phyloP scores from a whole-genome alignment of 1,140 invertebrate species.

The Ostrea edulis region DNA sequence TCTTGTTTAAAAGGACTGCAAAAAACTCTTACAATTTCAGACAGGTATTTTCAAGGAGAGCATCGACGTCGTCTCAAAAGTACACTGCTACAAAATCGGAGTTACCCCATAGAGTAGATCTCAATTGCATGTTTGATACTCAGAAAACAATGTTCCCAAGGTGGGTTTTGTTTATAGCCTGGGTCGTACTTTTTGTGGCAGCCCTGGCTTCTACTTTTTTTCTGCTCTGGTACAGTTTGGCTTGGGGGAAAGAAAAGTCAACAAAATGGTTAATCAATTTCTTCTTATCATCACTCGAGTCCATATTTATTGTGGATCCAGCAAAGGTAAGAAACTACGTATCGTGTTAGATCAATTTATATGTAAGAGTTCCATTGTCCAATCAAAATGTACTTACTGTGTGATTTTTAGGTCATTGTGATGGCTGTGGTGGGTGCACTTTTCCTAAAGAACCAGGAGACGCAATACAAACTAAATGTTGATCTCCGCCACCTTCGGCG shows the following conservation, averaged over 20 bases:
- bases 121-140: not conserved
- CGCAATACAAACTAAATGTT: not conserved
- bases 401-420: conserved; percentile 34
- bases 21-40: not conserved
- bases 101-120: not conserved
- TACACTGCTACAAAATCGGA: not conserved
- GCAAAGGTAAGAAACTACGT: conserved; percentile 70
- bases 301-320: conserved; percentile 69
- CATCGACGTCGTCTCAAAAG: not conserved
- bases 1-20: conserved; percentile 62
- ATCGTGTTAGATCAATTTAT: not conserved
- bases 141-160: conserved; percentile 59
- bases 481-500: not conserved
- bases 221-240: conserved; percentile 70
- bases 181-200: conserved; percentile 59
- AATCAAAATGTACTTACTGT: not conserved
- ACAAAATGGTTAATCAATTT: conserved; percentile 69
- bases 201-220: conserved; percentile 64
- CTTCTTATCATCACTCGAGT: conserved; percentile 68
- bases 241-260: conserved; percentile 71
- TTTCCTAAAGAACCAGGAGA: conserved; percentile 29
- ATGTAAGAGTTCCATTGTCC: not conserved
- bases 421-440: conserved; percentile 41
- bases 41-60: not conserved
- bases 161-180: conserved; percentile 63